Conservation (phyloP, 2,888 invertebrate species). For the Dastarcus helophoroides region DNA sequence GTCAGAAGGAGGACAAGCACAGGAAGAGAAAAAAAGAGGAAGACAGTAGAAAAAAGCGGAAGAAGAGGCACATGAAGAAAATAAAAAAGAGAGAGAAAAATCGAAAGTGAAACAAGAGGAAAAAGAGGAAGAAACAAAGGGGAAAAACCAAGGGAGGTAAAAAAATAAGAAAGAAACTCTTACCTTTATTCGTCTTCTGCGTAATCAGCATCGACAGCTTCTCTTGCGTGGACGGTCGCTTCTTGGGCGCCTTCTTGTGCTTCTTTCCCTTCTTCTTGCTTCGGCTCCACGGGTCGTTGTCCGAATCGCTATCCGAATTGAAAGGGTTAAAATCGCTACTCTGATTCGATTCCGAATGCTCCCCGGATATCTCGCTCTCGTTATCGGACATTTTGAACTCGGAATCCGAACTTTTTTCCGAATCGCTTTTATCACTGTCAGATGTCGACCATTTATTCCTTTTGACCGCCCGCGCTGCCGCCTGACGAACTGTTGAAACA, state of each 20-base stretch:
- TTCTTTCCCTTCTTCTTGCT: slow-evolving; percentile 32
- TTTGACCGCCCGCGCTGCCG: slow-evolving; percentile 47
- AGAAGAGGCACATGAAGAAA: too few species aligned
- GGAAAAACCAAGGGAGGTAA: too few species aligned
- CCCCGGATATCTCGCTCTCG: slow-evolving; percentile 42
- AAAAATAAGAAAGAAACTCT: too few species aligned
- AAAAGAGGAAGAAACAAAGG: too few species aligned
- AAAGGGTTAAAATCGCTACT: slow-evolving; percentile 91
- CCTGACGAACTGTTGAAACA: slow-evolving; percentile 40
- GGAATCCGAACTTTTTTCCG: slow-evolving; percentile 41
- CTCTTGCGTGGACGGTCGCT: slow-evolving; percentile 52
- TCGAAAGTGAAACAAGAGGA: too few species aligned
- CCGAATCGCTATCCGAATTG: slow-evolving; percentile 69
- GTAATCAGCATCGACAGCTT: slow-evolving; percentile 62
- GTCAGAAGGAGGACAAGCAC: too few species aligned
- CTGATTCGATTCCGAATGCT: slow-evolving; percentile 45
- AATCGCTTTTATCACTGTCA: slow-evolving; percentile 51
- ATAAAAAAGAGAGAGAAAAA: too few species aligned
- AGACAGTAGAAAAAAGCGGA: too few species aligned
- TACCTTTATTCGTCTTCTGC: slow-evolving; percentile 34
- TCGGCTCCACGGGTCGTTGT: slow-evolving; percentile 50
- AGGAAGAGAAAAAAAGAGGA: too few species aligned
- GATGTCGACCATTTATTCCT: slow-evolving; percentile 52
- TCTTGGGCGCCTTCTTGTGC: slow-evolving; percentile 30
- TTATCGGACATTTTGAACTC: slow-evolving; percentile 44